phyloP scores from a whole-genome alignment of 2,113 vertebrate species.

The Hymenochirus boettgeri region DNA sequence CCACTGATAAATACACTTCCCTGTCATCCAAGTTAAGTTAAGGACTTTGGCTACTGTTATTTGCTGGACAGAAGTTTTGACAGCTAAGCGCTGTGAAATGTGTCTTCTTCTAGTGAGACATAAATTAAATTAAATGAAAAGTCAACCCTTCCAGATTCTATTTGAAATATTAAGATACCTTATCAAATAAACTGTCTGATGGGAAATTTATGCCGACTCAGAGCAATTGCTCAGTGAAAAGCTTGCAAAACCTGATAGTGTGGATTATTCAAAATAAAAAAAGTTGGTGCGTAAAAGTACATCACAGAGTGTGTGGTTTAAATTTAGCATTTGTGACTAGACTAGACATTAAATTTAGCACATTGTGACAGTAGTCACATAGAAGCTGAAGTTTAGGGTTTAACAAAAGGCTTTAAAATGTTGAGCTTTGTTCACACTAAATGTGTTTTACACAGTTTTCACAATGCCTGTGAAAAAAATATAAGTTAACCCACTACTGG shows the following conservation, averaged over 20 bases:
- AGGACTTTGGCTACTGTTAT: neutral
- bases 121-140: constrained; percentile 41
- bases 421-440: too few species aligned
- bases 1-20: too few species aligned
- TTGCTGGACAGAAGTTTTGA: constrained; percentile 27
- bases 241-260: neutral
- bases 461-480: too few species aligned
- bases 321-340: neutral
- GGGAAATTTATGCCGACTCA: constrained; percentile 19
- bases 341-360: too few species aligned
- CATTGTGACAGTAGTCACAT: too few species aligned
- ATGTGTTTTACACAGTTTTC: too few species aligned
- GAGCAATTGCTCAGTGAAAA: constrained; percentile 19
- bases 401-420: too few species aligned
- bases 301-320: neutral
- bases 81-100: constrained; percentile 25
- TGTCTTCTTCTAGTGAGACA: constrained; percentile 16
- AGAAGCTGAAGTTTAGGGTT: too few species aligned
- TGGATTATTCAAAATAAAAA: neutral
- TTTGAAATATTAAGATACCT: constrained; percentile 42
- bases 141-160: constrained; percentile 31
- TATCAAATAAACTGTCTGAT: constrained; percentile 39
- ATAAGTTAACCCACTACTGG: too few species aligned
- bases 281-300: neutral
- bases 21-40: constrained; percentile 15